These are phyloP conservation scores for Temnopleurus reevesii DNA, from an alignment of 53 echinoderm and acorn worm species.

Conservation along the genomic window DNA sequence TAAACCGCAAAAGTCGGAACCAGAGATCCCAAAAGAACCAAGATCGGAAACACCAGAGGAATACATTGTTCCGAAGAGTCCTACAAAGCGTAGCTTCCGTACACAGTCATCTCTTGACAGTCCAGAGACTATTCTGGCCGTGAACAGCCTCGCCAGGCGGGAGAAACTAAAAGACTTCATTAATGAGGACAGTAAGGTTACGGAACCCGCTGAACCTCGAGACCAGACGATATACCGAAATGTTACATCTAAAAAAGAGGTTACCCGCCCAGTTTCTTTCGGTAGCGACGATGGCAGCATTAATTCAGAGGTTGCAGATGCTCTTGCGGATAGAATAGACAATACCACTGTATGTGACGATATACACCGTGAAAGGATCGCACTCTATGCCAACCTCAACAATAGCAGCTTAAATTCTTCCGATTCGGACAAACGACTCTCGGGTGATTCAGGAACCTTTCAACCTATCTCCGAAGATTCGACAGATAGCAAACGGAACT, in stretches of 20 bases:
- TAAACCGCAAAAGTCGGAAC: neutral
- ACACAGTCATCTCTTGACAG: neutral
- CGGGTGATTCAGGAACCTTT: conserved; percentile 18
- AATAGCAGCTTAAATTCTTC: neutral
- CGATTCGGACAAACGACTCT: conserved; percentile 16
- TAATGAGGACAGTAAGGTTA: neutral
- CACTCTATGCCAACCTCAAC: conserved; percentile 11
- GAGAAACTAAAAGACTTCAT: conserved; percentile 38
- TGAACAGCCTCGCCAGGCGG: conserved; percentile 36
- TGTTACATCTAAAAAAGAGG: neutral
- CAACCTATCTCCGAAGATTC: conserved; percentile 23
- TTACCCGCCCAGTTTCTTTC: neutral
- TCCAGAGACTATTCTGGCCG: conserved; percentile 27
- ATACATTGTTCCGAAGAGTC: neutral
- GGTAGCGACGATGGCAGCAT: conserved; percentile 44
- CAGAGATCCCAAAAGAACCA: neutral
- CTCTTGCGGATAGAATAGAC: neutral
- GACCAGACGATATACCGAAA: conserved; percentile 3
- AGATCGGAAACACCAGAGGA: conserved; percentile 10
- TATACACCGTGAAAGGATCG: conserved; percentile 47
- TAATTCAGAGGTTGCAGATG: conserved; percentile 37
- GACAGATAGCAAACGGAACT: conserved; percentile 18
- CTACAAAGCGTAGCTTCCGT: conserved; percentile 34
- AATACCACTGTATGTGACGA: neutral
- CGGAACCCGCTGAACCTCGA: neutral